A percentile compares a stretch with the other conserved stretches of the same genome.
Conservation (phyloP, 2,113 vertebrate genomes). For the Seriola quinqueradiata region DNA sequence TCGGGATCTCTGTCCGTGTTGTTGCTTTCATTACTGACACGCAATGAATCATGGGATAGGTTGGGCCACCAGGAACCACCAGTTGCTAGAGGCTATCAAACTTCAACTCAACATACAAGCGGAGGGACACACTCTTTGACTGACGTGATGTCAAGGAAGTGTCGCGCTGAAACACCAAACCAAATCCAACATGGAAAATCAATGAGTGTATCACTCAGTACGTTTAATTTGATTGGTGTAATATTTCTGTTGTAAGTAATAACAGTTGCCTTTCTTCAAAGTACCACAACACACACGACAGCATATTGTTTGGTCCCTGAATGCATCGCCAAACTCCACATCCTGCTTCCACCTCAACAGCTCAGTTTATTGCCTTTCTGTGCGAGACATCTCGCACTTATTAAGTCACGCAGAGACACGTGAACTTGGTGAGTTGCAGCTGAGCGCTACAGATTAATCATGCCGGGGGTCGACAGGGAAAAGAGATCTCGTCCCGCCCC, state of each 20-base stretch:
- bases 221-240: not conserved
- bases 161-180: not conserved
- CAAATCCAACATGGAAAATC: not conserved
- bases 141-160: not conserved
- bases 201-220: too few relatives aligned
- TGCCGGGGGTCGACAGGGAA: not conserved
- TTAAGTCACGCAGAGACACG: constrained; percentile 17
- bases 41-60: too few relatives aligned
- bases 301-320: not conserved
- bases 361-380: constrained; percentile 18
- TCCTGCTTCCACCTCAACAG: not conserved
- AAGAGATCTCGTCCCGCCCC: constrained; percentile 11
- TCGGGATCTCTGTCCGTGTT: too few relatives aligned
- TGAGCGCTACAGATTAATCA: constrained; percentile 34
- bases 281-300: not conserved
- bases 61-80: too few relatives aligned
- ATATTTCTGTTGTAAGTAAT: not conserved
- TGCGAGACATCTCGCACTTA: constrained; percentile 18
- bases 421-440: constrained; percentile 12
- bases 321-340: not conserved
- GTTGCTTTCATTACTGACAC: too few relatives aligned
- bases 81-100: too few relatives aligned
- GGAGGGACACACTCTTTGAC: not conserved
- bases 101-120: not conserved
- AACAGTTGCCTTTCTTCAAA: not conserved